phyloP scores from a whole-genome alignment of 1,140 invertebrate genomes.

The Cephus cinctus region DNA sequence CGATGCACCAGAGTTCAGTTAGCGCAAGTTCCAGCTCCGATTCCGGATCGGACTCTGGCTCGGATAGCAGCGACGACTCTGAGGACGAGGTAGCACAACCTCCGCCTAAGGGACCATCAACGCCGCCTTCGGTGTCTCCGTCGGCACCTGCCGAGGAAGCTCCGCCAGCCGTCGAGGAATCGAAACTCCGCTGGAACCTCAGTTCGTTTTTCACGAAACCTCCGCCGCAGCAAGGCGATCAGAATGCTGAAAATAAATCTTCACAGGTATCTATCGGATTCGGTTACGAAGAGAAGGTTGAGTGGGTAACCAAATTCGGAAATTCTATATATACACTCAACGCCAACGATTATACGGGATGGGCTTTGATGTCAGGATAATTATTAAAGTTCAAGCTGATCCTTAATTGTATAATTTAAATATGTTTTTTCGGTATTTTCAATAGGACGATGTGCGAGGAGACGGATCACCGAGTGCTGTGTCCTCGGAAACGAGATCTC shows the following conservation, averaged over 20 bases:
- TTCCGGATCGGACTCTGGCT: conserved; percentile 54
- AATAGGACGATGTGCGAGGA: conserved; percentile 20
- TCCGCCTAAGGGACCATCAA: conserved; percentile 36
- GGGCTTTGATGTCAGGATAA: neutral
- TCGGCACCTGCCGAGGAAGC: conserved; percentile 40
- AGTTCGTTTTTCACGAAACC: conserved; percentile 53
- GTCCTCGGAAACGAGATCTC: conserved; percentile 13
- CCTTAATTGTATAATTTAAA: neutral
- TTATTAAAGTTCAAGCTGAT: neutral
- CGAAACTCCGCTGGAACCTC: conserved; percentile 57
- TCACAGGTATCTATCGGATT: conserved; percentile 29
- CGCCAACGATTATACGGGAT: neutral
- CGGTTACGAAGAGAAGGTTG: neutral
- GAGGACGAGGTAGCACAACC: conserved; percentile 44
- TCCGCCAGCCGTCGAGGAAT: conserved; percentile 42
- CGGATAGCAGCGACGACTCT: conserved; percentile 59
- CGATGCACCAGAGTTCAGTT: conserved; percentile 41
- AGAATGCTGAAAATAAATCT: conserved; percentile 36
- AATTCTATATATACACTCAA: neutral
- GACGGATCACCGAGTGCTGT: conserved; percentile 17
- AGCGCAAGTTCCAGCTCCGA: conserved; percentile 55
- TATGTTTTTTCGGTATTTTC: neutral
- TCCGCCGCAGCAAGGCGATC: conserved; percentile 31
- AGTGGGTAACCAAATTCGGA: neutral
- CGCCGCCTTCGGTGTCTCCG: conserved; percentile 45